Percentiles rank a stretch among this genome's conserved stretches.
phyloP scores from a whole-genome alignment of 35 echinoderm and acorn worm species.

The Stichopus chloronotus region DNA sequence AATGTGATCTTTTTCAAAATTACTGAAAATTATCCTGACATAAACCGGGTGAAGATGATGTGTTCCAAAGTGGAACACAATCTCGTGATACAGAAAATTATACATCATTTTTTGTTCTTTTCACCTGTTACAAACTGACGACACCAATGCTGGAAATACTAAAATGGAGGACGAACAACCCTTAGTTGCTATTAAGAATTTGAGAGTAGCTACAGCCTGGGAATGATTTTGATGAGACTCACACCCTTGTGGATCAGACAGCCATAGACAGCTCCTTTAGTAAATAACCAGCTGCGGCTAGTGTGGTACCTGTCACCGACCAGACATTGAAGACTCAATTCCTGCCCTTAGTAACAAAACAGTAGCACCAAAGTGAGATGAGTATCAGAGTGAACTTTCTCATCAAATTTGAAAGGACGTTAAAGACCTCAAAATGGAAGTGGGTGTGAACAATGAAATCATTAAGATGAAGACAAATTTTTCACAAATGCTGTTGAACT shows the following conservation, averaged over 20 bases:
- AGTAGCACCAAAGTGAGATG: too few relatives aligned
- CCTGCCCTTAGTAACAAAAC: background rate
- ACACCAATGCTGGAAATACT: background rate
- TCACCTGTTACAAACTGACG: background rate
- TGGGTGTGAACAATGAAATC: conserved; percentile 26
- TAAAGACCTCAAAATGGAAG: conserved; percentile 11
- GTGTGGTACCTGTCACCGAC: background rate
- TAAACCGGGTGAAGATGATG: background rate
- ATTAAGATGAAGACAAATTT: background rate
- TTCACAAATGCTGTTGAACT: conserved; percentile 24
- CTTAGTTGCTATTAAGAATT: background rate
- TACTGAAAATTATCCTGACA: too few relatives aligned
- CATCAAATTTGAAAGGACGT: background rate
- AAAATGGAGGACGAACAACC: background rate
- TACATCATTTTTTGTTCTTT: background rate
- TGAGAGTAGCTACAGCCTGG: background rate
- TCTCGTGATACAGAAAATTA: background rate
- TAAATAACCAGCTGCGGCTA: background rate
- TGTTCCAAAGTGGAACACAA: background rate
- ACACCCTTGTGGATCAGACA: background rate
- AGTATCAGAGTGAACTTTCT: background rate
- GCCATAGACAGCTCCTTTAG: background rate
- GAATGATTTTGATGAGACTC: background rate
- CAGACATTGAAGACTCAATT: background rate
- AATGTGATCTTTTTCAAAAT: too few relatives aligned